Base-by-base conservation (phyloP, 2,888 invertebrate genomes). In the Dicranocentrus wangi region DNA sequence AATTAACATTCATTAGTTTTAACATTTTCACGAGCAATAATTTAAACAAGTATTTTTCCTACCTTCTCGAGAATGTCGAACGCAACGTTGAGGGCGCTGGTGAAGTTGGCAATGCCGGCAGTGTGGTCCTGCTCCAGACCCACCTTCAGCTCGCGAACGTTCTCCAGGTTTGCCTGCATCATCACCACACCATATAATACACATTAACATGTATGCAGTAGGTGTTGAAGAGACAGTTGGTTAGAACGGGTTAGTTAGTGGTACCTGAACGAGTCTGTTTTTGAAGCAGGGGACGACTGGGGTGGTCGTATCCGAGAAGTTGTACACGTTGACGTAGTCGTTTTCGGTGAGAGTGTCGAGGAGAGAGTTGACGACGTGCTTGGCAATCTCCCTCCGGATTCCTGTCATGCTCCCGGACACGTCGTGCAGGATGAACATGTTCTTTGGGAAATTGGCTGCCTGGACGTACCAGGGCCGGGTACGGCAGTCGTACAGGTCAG, bases 361-460 rank as follows among this genome's bases (percentile, higher is more conserved):
- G 81, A 99, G 93, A 51, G 94, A 94, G 79, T 93, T 91, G 23
- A 98, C 93, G 0, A 98, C 98, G 87, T 94, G 93, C 87, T 93
- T 92, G 15, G 96, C 97, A 86, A 99, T 97, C 89, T 97, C 96
- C 87, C 95, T 92, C 84, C 94, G 91, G 81, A 94, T 93, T 13
- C 85, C 85, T 8, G 85, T 86, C 85, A 86, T 86, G 27, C 58
- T 68, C 19, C 99, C 99, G 65, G 98, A 97, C 76, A 93, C 93
- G 88, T 99, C 99, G 82, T 99, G 91, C 72, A 99, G 90, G 80
- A 99, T 97, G 28, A 99, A 93, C 87, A 99, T 94, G 88, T 99
- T 98, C 90, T 99, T 99, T 8, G 98, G 97, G 87, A 97, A 97
- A 0, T 98, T 97, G 0, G 99, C 97, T 0, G 98, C 98, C 90